These are phyloP conservation scores for Rhagophthalmus giganteus DNA, from an alignment of 2,888 invertebrate genomes.

Conservation along the genomic window DNA sequence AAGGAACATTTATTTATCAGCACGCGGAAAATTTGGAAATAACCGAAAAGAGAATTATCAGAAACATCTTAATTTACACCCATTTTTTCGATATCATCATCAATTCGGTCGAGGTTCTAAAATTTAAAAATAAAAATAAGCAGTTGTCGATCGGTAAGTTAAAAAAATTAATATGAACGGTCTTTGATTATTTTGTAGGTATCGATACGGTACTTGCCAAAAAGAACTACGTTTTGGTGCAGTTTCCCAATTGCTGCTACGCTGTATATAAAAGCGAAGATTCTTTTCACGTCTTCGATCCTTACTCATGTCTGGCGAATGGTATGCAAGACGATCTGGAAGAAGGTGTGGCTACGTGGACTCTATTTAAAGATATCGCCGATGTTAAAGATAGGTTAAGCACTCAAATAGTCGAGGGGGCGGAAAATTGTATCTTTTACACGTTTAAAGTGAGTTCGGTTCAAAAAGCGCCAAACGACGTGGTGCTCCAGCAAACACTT, in stretches of 20 bases:
- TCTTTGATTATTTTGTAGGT: too few relatives aligned
- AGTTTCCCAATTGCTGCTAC: slow-evolving; percentile 61
- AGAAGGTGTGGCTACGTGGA: slow-evolving; percentile 55
- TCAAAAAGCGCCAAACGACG: slow-evolving; percentile 58
- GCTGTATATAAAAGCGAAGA: slow-evolving; percentile 62
- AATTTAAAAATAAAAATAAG: too few relatives aligned
- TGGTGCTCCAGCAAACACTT: slow-evolving; percentile 55
- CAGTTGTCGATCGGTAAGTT: too few relatives aligned
- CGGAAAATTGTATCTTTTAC: slow-evolving; percentile 58
- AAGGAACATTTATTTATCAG: slow-evolving; percentile 62
- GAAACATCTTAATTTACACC: slow-evolving; percentile 65
- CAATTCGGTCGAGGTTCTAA: slow-evolving; percentile 60
- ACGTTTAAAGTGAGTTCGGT: slow-evolving; percentile 63
- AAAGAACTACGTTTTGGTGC: slow-evolving; percentile 62
- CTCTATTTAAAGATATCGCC: slow-evolving; percentile 55
- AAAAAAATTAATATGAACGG: too few relatives aligned
- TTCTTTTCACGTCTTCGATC: slow-evolving; percentile 65
- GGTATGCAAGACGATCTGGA: slow-evolving; percentile 12
- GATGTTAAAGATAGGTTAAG: slow-evolving; percentile 51
- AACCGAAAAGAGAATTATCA: slow-evolving; percentile 63
- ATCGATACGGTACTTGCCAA: slow-evolving; percentile 47
- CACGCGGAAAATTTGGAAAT: slow-evolving; percentile 61
- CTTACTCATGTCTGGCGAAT: slow-evolving; percentile 51
- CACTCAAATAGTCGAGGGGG: slow-evolving; percentile 42
- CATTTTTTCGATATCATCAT: slow-evolving; percentile 65